Evolutionary conservation across 2,888 invertebrate genomes (phyloP).

Genomic region (Leptinotarsa rubiginosa): DNA sequence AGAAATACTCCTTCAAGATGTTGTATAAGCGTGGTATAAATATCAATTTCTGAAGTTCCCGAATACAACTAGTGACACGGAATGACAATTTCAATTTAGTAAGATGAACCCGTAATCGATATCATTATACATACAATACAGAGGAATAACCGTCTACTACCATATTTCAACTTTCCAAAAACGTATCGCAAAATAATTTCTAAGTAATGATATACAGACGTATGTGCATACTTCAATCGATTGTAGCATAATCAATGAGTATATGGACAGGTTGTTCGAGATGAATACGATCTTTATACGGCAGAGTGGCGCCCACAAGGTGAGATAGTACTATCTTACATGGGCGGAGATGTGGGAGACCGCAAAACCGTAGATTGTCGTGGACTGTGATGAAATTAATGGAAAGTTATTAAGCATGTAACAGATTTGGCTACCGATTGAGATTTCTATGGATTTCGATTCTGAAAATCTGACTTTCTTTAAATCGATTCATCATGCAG

Average conservation of each 20-base stretch:
- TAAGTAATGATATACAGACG: slow-evolving; percentile 46
- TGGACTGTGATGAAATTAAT: not conserved
- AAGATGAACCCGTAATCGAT: too few species aligned
- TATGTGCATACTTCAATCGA: slow-evolving; percentile 52
- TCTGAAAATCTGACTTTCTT: too few species aligned
- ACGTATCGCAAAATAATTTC: slow-evolving; percentile 33
- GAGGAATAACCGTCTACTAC: slow-evolving; percentile 25
- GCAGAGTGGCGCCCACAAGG: slow-evolving; percentile 62
- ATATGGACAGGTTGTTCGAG: slow-evolving; percentile 59
- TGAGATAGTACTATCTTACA: slow-evolving; percentile 55
- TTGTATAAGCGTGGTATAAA: too few species aligned
- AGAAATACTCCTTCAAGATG: too few species aligned
- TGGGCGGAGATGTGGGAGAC: slow-evolving; percentile 23
- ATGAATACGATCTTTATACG: slow-evolving; percentile 61
- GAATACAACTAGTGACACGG: too few species aligned
- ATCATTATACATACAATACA: slow-evolving; percentile 5
- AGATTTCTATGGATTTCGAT: not conserved
- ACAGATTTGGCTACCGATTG: not conserved
- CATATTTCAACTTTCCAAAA: slow-evolving; percentile 41
- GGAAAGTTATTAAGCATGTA: slow-evolving; percentile 6
- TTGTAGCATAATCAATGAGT: slow-evolving; percentile 59
- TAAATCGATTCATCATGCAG: too few species aligned
- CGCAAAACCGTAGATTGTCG: not conserved
- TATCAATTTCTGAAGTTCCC: too few species aligned
- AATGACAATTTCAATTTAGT: too few species aligned